These are phyloP conservation scores for Mesitornis unicolor DNA, from an alignment of 2,113 vertebrate species.

Conservation along the genomic window DNA sequence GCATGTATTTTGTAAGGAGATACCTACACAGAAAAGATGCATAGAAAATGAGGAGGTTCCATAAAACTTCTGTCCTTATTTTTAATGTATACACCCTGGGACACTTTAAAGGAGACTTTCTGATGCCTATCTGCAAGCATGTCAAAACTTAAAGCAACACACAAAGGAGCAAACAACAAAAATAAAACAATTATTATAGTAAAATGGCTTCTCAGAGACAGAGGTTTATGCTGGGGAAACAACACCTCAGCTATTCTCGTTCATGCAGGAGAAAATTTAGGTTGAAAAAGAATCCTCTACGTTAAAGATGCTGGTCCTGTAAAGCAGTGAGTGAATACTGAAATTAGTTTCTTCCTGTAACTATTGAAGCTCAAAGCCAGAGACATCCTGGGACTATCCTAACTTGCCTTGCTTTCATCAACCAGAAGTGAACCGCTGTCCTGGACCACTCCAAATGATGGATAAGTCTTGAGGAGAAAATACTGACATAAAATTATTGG, in stretches of 20 bases:
- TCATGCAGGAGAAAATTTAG: rapidly evolving
- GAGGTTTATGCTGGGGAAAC: rapidly evolving
- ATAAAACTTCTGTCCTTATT: background rate
- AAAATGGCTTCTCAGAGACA: background rate
- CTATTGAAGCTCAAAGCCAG: background rate
- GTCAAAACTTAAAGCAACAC: background rate
- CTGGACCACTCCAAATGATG: rapidly evolving
- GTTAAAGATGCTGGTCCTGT: background rate
- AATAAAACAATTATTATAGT: background rate
- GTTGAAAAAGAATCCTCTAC: background rate
- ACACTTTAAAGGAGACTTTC: background rate
- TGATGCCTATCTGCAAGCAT: background rate
- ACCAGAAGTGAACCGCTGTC: rapidly evolving
- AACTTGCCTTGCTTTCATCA: background rate
- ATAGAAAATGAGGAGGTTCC: background rate
- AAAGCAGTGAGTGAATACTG: background rate
- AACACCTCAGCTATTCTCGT: background rate
- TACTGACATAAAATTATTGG: background rate
- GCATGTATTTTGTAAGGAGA: background rate
- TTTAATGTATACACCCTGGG: background rate
- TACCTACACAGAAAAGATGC: background rate
- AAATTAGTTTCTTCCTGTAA: background rate
- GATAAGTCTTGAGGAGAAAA: background rate
- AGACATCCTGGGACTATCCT: rapidly evolving
- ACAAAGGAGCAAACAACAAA: background rate